These are phyloP conservation scores for Pangasius mekongensis DNA, from an alignment of 2,797 vertebrate species.

Conservation along the genomic window DNA sequence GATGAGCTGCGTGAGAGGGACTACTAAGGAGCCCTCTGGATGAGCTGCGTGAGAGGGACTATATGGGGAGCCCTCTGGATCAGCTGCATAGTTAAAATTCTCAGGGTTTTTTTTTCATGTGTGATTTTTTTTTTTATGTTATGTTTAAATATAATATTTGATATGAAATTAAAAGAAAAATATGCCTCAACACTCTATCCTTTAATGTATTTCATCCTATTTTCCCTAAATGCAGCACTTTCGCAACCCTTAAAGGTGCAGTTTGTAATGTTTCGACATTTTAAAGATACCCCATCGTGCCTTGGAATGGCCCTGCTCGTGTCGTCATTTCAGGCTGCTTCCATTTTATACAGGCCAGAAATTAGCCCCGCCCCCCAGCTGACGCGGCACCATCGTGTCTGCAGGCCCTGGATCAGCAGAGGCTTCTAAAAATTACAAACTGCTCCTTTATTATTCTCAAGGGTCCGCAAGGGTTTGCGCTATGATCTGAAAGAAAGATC, in stretches of 20 bases:
- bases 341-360: neutral
- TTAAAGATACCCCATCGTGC: neutral
- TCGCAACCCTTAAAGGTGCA: neutral
- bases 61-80: no score
- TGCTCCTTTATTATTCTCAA: neutral
- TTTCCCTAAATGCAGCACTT: no score
- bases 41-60: neutral
- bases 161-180: conserved; percentile 48
- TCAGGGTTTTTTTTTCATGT: neutral
- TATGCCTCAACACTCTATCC: neutral
- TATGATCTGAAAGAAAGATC: conserved; percentile 26
- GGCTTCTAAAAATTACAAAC: neutral
- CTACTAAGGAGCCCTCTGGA: neutral
- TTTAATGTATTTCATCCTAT: neutral
- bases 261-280: neutral
- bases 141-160: conserved; percentile 26
- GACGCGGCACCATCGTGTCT: neutral
- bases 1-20: neutral
- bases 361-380: neutral
- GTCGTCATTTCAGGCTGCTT: neutral
- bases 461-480: neutral
- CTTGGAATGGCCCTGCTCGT: neutral
- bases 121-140: neutral
- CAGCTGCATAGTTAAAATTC: neutral
- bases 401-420: neutral